These are phyloP conservation scores for Pseudomyrmex pallidus DNA, from an alignment of 1,140 invertebrate genomes.

Conservation along the genomic window DNA sequence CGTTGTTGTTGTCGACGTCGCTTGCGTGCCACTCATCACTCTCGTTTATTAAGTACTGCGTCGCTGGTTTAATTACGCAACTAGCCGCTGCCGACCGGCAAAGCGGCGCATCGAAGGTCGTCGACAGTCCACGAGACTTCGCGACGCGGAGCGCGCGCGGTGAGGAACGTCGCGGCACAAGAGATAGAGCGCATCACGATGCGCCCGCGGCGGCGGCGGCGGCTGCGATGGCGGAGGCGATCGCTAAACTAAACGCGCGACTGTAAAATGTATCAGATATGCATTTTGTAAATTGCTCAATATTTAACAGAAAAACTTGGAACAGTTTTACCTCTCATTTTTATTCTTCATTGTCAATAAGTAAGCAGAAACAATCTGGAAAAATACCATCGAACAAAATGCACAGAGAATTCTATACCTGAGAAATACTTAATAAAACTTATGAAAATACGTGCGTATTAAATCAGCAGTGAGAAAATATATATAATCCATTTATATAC, in stretches of 20 bases:
- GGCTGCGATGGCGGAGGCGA: no score
- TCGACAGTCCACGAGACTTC: conserved; percentile 53
- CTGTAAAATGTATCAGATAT: no score
- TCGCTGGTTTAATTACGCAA: conserved; percentile 73
- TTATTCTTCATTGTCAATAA: no score
- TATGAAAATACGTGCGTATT: no score
- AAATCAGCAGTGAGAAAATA: neutral
- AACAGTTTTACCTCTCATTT: no score
- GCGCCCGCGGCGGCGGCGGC: neutral
- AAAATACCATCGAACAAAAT: no score
- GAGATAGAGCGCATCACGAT: conserved; percentile 23
- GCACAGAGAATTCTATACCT: no score
- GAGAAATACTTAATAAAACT: no score
- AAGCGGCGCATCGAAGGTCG: conserved; percentile 68
- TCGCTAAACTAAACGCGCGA: no score
- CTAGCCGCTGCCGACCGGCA: conserved; percentile 44
- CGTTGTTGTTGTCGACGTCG: conserved; percentile 29
- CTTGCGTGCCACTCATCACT: conserved; percentile 64
- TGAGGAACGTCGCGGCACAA: neutral
- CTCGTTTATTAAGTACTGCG: conserved; percentile 65
- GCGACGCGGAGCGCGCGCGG: conserved; percentile 26
- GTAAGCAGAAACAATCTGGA: no score
- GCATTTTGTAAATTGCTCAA: no score
- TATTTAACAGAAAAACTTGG: no score
- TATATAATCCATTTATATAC: neutral